phyloP scores from a whole-genome alignment of 2,113 vertebrate genomes.

The Etheostoma cragini region DNA sequence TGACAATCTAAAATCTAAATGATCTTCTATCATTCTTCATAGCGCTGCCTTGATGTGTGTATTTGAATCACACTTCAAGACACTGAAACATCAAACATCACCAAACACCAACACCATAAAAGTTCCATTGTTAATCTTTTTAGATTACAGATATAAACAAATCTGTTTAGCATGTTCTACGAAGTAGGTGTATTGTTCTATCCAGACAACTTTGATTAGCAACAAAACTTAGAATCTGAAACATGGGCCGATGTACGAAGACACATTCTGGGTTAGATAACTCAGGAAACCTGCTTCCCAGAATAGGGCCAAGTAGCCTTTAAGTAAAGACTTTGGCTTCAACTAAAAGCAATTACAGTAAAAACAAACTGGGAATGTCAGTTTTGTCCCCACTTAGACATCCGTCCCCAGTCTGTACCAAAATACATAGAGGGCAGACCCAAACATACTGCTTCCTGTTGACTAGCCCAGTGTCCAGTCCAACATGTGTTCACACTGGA shows the following conservation, averaged over 20 bases:
- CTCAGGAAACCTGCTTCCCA: not conserved
- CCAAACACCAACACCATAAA: not conserved
- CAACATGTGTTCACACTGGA: conserved; percentile 10
- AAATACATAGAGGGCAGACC: not conserved
- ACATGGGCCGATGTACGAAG: not conserved
- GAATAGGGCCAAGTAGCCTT: conserved; percentile 18
- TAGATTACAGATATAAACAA: not conserved
- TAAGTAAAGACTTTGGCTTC: conserved; percentile 30
- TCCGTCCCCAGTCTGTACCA: conserved; percentile 1
- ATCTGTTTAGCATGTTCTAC: not conserved
- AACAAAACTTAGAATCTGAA: not conserved
- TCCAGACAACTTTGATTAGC: not conserved
- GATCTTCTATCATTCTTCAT: not conserved
- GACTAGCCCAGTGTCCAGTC: not conserved
- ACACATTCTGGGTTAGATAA: conserved; percentile 8
- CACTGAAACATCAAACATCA: not conserved
- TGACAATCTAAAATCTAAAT: not conserved
- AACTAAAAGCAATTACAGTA: conserved; percentile 7
- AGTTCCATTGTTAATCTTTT: not conserved
- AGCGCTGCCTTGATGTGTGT: not conserved
- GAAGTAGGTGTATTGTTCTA: conserved; percentile 8
- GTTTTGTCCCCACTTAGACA: conserved; percentile 11
- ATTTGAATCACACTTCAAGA: not conserved
- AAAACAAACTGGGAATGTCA: not conserved
- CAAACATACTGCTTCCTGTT: not conserved